A percentile compares a stretch with the other conserved stretches of the same genome.
Conservation (phyloP, 2,888 invertebrate genomes). For the Lasioglossum oenotherae region DNA sequence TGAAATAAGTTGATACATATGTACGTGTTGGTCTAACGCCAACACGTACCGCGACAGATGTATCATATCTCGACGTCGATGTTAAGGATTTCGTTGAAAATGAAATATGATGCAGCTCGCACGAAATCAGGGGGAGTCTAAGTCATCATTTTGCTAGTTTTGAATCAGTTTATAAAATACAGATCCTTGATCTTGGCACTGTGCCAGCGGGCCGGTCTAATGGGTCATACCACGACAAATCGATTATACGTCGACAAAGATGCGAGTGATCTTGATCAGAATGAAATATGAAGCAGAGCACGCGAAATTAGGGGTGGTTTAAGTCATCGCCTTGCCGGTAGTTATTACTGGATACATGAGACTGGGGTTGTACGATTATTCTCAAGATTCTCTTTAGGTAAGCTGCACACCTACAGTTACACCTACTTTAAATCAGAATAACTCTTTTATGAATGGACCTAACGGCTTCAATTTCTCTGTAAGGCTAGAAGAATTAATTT, state of each 20-base stretch:
- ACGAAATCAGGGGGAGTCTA: neutral
- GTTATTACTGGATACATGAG: neutral
- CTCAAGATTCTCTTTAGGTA: too few species aligned
- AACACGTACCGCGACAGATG: neutral
- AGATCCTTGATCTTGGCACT: neutral
- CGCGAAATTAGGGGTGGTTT: neutral
- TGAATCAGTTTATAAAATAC: neutral
- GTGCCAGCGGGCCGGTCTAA: neutral
- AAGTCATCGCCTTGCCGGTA: neutral
- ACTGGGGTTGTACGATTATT: too few species aligned
- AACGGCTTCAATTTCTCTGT: too few species aligned
- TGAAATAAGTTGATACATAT: neutral
- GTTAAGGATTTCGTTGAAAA: neutral
- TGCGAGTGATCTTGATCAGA: neutral
- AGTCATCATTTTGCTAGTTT: neutral
- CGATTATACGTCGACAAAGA: neutral
- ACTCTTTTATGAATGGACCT: too few species aligned
- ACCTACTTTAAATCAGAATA: too few species aligned
- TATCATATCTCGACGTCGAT: neutral
- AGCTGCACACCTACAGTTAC: too few species aligned
- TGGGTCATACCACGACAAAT: neutral
- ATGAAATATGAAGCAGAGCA: neutral
- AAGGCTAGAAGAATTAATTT: too few species aligned
- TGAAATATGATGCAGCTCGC: neutral
- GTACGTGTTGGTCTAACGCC: neutral